A percentile compares a stretch with the other conserved stretches of the same genome.
These are phyloP conservation scores for Saccostrea echinata DNA, from an alignment of 1,140 invertebrate genomes.

Conservation along the genomic window DNA sequence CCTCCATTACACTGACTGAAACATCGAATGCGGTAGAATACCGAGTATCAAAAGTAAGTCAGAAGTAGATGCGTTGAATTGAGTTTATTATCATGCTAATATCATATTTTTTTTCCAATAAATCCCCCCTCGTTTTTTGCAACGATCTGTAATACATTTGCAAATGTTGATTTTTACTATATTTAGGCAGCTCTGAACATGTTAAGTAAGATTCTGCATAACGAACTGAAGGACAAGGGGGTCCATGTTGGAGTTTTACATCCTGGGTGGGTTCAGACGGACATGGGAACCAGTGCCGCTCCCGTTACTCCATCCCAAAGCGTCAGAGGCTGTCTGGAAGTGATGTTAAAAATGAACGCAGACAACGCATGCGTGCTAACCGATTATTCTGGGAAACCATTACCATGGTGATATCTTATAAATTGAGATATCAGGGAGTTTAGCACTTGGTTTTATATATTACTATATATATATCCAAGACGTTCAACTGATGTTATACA, in stretches of 20 bases:
- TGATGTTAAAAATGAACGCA: slow-evolving; percentile 41
- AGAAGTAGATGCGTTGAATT: too few relatives aligned
- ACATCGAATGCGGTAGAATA: slow-evolving; percentile 9
- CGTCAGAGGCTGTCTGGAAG: slow-evolving; percentile 47
- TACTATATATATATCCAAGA: too few relatives aligned
- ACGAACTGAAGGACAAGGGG: slow-evolving; percentile 88
- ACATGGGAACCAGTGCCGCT: slow-evolving; percentile 91
- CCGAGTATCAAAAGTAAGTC: slow-evolving; percentile 27
- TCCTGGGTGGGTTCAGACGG: slow-evolving; percentile 94
- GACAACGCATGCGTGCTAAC: slow-evolving; percentile 42
- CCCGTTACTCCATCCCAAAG: slow-evolving; percentile 41
- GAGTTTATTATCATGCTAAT: too few relatives aligned
- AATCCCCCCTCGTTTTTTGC: too few relatives aligned
- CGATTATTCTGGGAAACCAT: slow-evolving; percentile 41
- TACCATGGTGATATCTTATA: slow-evolving; percentile 47
- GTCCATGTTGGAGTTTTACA: slow-evolving; percentile 89
- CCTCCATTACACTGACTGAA: slow-evolving; percentile 59
- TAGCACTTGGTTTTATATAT: too few relatives aligned
- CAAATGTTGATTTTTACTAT: slow-evolving; percentile 65
- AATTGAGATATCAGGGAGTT: too few relatives aligned
- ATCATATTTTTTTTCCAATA: too few relatives aligned
- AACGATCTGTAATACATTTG: too few relatives aligned
- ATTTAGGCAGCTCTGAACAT: slow-evolving; percentile 90
- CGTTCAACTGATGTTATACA: too few relatives aligned
- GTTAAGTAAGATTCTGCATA: slow-evolving; percentile 90